These are phyloP conservation scores for Alaudala cheleensis DNA, from an alignment of 2,113 vertebrate species.

Conservation along the genomic window DNA sequence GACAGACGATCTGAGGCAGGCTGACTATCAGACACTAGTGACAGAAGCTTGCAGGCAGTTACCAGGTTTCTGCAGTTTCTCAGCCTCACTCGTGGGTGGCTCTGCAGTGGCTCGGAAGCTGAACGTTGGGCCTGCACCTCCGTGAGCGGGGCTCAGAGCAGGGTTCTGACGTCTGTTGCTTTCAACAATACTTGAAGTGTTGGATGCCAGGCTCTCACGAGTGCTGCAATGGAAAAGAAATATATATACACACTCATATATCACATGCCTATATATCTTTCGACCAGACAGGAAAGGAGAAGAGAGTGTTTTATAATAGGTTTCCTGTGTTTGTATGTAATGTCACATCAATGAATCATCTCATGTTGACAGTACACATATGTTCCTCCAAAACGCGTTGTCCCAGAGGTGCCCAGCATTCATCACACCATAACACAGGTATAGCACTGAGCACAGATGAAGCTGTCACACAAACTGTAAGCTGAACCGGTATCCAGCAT, in stretches of 20 bases:
- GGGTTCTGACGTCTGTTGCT: conserved; percentile 95
- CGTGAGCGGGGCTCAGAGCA: conserved; percentile 90
- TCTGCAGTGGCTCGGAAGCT: conserved; percentile 88
- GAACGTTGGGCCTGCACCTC: conserved; percentile 86
- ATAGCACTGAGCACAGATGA: not conserved
- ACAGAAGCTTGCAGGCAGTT: conserved; percentile 97
- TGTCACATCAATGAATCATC: conserved; percentile 13
- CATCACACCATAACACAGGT: not conserved
- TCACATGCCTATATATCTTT: not conserved
- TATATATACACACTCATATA: conserved; percentile 45
- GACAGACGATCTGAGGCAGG: conserved; percentile 72
- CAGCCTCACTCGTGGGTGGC: conserved; percentile 83
- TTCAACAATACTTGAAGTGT: conserved; percentile 98
- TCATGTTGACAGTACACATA: conserved; percentile 3
- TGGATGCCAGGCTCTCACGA: conserved; percentile 96
- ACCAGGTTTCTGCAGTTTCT: conserved; percentile 96
- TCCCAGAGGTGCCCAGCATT: not conserved
- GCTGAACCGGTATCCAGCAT: not conserved
- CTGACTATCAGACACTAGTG: conserved; percentile 92
- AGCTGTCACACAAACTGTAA: not conserved
- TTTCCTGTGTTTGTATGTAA: conserved; percentile 40
- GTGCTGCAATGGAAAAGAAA: conserved; percentile 83
- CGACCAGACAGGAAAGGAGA: conserved; percentile 29
- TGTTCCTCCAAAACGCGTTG: not conserved
- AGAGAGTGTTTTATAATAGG: conserved; percentile 32